Percentiles rank a stretch among this genome's conserved stretches.
phyloP scores from a whole-genome alignment of 2,113 vertebrate genomes.

The Oryzias melastigma region DNA sequence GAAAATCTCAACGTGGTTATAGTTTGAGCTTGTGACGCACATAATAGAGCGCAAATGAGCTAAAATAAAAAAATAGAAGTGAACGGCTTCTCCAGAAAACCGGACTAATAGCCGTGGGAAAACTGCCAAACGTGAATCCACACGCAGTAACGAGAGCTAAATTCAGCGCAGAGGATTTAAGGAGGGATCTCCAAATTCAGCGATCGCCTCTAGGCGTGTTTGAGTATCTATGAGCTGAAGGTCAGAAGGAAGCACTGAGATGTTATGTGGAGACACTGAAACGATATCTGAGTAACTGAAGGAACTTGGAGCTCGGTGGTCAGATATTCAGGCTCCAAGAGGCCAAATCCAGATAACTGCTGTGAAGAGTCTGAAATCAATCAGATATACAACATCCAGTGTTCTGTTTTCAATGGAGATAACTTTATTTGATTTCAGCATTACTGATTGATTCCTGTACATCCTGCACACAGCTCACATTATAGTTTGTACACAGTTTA shows the following conservation, averaged over 20 bases:
- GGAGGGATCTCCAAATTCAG: constrained; percentile 25
- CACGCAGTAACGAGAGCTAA: constrained; percentile 43
- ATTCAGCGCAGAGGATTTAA: constrained; percentile 35
- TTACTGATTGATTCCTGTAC: constrained; percentile 85
- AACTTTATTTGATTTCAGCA: constrained; percentile 91
- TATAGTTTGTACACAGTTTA: constrained; percentile 82
- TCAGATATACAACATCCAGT: constrained; percentile 74
- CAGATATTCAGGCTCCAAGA: not conserved
- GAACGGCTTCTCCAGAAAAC: constrained; percentile 1
- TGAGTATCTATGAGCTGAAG: constrained; percentile 36
- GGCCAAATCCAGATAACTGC: not conserved
- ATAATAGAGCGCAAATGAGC: not conserved
- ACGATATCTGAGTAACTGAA: constrained; percentile 12
- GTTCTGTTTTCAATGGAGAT: constrained; percentile 85
- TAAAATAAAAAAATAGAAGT: constrained; percentile 4
- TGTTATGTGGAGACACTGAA: constrained; percentile 6
- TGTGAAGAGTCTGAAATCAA: constrained; percentile 15
- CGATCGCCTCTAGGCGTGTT: constrained; percentile 17
- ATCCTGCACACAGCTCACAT: constrained; percentile 87
- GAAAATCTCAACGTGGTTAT: not conserved
- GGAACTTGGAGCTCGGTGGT: constrained; percentile 12
- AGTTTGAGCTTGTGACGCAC: not conserved
- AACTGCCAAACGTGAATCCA: constrained; percentile 35
- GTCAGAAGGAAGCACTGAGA: constrained; percentile 31
- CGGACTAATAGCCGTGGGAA: constrained; percentile 12